Evolutionary conservation across 2,797 vertebrate species (phyloP), one percentile per base, ranked within the genome.

Genomic region (Prionace glauca): DNA sequence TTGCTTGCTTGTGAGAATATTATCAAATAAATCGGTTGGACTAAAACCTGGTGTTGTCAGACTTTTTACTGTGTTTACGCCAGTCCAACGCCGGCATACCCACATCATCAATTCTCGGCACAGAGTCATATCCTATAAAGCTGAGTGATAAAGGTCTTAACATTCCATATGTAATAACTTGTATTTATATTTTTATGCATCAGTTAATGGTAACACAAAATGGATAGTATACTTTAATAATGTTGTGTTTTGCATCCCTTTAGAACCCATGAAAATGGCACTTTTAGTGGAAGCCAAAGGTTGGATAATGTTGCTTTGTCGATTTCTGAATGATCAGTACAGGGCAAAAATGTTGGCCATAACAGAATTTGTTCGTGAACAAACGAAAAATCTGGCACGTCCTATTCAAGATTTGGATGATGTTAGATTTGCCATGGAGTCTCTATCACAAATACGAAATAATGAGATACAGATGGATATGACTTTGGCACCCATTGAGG

Each of bases 271-370:
- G 96, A 98, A 98, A 97, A 96, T 96, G 96, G 97, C 97, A 84
- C 97, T 98, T 96, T 96, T 96, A 45, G 67, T 94, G 74, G 98
- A 98, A 97, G 97, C 97, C 65, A 98, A 97, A 96, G 97, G 97
- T 36, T 98, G 98, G 98, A 98, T 98, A 96, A 97, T 97, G 96
- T 96, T 98, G 62, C 96, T 98, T 45, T 98, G 98, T 96, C 97
- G 29, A 84, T 98, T 98, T 95, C 96, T 98, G 96, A 98, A 98
- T 96, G 97, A 98, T 60, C 96, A 98, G 95, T 98, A 98, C 96
- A 98, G 97, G 96, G 97, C 96, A 96, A 98, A 98, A 96, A 98
- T 98, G 97, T 96, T 96, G 67, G 97, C 98, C 50, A 96, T 97
- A 94, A 96, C 97, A 95, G 18, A 96, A 0, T 98, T 98, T 96